phyloP scores from a whole-genome alignment of 2,113 vertebrate genomes.

The Hemiprocne comata region DNA sequence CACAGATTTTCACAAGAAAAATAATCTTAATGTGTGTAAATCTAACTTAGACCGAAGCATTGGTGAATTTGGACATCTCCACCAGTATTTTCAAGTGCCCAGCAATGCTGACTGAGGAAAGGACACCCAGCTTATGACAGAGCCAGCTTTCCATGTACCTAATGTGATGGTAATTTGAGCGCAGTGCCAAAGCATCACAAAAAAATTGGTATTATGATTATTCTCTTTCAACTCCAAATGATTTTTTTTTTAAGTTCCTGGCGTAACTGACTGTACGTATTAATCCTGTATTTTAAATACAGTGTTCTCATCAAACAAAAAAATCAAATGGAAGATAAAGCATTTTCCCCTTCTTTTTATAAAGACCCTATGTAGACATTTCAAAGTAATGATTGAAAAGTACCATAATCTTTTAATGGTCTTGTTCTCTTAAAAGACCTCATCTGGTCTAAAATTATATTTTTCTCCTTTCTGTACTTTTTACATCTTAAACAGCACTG shows the following conservation, averaged over 20 bases:
- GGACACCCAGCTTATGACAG: neutral
- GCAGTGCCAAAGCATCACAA: neutral
- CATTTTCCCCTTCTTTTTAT: neutral
- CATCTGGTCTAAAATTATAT: neutral
- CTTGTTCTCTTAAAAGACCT: neutral
- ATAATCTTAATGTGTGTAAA: neutral
- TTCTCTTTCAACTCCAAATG: neutral
- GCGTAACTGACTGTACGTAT: neutral
- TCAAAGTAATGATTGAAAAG: neutral
- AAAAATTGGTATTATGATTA: neutral
- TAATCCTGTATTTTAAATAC: neutral
- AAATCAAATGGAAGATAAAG: neutral
- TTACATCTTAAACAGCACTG: neutral
- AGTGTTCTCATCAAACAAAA: neutral
- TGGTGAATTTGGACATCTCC: neutral
- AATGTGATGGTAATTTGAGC: accelerated
- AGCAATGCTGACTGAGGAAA: neutral
- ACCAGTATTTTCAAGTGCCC: neutral
- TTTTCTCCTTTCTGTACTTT: neutral
- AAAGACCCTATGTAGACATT: neutral
- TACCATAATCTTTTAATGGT: neutral
- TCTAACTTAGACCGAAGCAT: neutral
- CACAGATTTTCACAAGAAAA: neutral
- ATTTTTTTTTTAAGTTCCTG: neutral
- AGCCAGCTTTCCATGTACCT: neutral